Conservation (phyloP, 2,888 invertebrate species). For the Acanthoscelides obtectus region DNA sequence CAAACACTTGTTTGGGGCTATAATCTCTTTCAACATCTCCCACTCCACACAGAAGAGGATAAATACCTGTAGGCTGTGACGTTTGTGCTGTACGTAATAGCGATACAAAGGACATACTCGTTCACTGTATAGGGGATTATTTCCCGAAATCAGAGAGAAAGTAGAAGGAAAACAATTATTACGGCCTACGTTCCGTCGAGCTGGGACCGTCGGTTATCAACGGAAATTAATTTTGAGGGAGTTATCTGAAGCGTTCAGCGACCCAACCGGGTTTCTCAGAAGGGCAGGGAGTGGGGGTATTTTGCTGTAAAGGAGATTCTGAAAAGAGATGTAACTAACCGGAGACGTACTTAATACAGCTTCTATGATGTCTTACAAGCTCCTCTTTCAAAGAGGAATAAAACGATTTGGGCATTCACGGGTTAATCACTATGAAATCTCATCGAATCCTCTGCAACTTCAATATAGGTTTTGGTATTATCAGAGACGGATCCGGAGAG, state of each 20-base stretch:
- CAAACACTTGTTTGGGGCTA: no score
- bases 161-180: neutral
- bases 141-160: neutral
- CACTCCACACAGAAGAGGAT: neutral
- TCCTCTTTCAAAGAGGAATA: no score
- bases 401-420: no score
- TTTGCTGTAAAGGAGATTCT: neutral
- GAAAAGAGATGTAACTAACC: neutral
- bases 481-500: no score
- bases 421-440: no score
- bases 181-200: neutral
- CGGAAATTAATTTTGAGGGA: neutral
- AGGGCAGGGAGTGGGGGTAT: neutral
- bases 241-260: neutral
- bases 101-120: no score
- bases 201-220: no score
- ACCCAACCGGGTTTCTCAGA: neutral
- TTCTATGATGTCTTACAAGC: no score
- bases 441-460: no score
- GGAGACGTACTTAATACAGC: no score
- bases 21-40: no score
- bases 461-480: no score
- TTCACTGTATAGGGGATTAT: neutral
- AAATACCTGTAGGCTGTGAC: neutral
- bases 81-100: neutral